Evolutionary conservation across 2,888 invertebrate genomes (phyloP).

Genomic region (Drosophila diplacantha): DNA sequence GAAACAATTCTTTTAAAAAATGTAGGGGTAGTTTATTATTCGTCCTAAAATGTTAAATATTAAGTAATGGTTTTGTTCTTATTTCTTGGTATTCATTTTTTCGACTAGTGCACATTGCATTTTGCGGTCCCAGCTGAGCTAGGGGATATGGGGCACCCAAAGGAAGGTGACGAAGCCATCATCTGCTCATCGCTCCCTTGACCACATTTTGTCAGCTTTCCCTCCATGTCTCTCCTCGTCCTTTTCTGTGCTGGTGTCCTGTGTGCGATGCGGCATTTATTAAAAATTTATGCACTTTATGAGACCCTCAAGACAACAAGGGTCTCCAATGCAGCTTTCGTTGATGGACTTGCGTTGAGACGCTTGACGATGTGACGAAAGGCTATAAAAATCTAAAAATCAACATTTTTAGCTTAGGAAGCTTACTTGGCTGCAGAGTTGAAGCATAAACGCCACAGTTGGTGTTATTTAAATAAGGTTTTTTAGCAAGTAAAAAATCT

Average conservation of each 20-base stretch:
- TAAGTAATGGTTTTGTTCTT: background rate
- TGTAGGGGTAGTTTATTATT: background rate
- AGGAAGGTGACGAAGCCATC: constrained; percentile 26
- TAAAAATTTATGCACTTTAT: constrained; percentile 68
- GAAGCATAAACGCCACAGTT: constrained; percentile 4
- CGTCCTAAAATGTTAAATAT: background rate
- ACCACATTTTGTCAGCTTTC: constrained; percentile 40
- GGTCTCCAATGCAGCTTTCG: constrained; percentile 30
- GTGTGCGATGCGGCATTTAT: constrained; percentile 46
- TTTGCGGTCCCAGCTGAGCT: background rate
- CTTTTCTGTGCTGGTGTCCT: constrained; percentile 4
- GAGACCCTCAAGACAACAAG: constrained; percentile 29
- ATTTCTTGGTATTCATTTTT: background rate
- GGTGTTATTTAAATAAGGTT: background rate
- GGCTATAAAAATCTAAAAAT: constrained; percentile 59
- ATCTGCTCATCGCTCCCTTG: constrained; percentile 41
- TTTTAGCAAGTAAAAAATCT: background rate
- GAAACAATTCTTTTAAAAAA: no score
- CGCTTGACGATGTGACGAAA: constrained; percentile 56
- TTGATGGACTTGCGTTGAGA: constrained; percentile 41
- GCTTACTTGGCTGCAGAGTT: constrained; percentile 6
- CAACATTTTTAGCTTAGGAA: constrained; percentile 46
- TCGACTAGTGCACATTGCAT: background rate
- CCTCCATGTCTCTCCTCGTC: background rate
- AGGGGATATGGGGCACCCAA: constrained; percentile 3